Percentiles rank a stretch among this genome's conserved stretches.
Conservation (phyloP, 2,797 vertebrate species). For the Sebastes trivittatus region DNA sequence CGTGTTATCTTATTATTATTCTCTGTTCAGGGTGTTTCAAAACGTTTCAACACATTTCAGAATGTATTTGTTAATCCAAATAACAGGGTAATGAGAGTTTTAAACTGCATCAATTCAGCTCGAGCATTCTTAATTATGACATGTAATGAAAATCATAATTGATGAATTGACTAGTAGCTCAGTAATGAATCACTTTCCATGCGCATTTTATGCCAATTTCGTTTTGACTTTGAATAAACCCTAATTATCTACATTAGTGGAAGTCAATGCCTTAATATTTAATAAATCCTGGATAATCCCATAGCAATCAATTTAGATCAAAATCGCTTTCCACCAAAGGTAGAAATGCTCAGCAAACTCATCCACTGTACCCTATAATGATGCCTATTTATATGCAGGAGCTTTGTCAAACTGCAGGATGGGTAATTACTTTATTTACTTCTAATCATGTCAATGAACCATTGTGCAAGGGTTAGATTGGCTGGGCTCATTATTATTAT, state of each 20-base stretch:
- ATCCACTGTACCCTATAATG: constrained; percentile 79
- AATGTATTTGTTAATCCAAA: constrained; percentile 77
- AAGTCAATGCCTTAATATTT: constrained; percentile 93
- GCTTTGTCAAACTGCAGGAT: constrained; percentile 83
- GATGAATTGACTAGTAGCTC: constrained; percentile 77
- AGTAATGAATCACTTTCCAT: constrained; percentile 82
- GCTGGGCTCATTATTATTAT: constrained; percentile 52
- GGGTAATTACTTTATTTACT: constrained; percentile 90
- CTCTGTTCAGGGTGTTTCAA: constrained; percentile 25
- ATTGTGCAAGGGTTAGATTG: constrained; percentile 73
- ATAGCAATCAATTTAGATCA: constrained; percentile 93
- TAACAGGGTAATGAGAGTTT: constrained; percentile 73
- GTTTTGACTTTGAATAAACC: constrained; percentile 85
- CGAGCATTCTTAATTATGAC: constrained; percentile 80
- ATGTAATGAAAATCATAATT: constrained; percentile 79
- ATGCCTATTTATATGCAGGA: constrained; percentile 86
- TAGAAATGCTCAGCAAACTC: constrained; percentile 83
- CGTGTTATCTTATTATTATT: constrained; percentile 28
- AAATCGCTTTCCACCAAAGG: constrained; percentile 86
- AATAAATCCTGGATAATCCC: constrained; percentile 91
- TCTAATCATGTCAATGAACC: constrained; percentile 80
- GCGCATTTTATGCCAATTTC: constrained; percentile 84
- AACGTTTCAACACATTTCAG: constrained; percentile 37
- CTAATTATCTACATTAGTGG: constrained; percentile 90
- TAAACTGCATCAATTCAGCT: constrained; percentile 74